Base-by-base conservation (phyloP, 1,140 invertebrate species). In the Tetranychus urticae region DNA sequence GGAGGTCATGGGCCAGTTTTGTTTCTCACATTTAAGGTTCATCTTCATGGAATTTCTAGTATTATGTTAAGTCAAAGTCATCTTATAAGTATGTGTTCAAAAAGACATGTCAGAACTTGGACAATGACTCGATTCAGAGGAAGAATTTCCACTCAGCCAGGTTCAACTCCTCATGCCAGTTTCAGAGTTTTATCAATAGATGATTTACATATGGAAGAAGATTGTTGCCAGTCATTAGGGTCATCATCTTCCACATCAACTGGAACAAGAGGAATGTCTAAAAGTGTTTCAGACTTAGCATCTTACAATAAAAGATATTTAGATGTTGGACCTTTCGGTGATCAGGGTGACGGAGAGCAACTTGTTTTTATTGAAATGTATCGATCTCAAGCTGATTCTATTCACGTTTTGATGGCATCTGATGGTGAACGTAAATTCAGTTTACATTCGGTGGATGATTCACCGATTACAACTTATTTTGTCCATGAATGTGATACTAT, bases 361-460 rank as follows among this genome's bases (percentile, higher is more conserved):
- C 90, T 96, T 76, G 84, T 98, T 52, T 97, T 98, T 71, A 83
- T 98, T 39, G 92, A 98, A 72, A 93, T 94, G 77, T 86, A 97
- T 47, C 87, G 96, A 14, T 89, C 91, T 3, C 89, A 97, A 70
- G 92, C 89, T 5, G 88, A 94, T 74, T 86, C 89, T 63, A 71
- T 97, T 0, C 96, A 91, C 73, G 87, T 98, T 8, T 75, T 92
- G 59, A 73, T 93, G 14, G 91, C 92, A 13, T 94, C 91, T 1
- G 94, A 90, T 74, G 93, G 93, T 0, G 88, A 88, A 75, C 80
- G 89, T 65, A 86, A 96, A n/a, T 96, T 90, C 71, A 83, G 89
- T 1, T 91, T 96, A 63, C 82, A 84, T 66, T 90, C 92, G 0
- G 88, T 96, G 14, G 93, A 98, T 77, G 81, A 82, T 5, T 87